Evolutionary conservation across 2,888 invertebrate species (phyloP).

Genomic region (Watsonalla binaria): DNA sequence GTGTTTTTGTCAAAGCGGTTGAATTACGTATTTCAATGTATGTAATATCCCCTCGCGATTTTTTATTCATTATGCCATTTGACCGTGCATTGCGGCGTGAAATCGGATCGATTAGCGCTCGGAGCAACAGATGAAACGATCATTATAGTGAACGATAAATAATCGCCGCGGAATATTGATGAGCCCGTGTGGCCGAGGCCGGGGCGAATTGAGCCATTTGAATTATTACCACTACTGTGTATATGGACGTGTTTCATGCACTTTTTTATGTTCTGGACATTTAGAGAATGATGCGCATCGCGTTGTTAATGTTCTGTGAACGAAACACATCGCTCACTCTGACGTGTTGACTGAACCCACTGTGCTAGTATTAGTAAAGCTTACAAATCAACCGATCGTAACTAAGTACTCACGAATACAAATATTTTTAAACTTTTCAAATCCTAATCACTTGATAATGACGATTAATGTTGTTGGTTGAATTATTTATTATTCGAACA

Average conservation of each 20-base stretch:
- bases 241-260: constrained; percentile 26
- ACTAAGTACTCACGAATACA: too few species aligned
- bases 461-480: too few species aligned
- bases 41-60: constrained; percentile 40
- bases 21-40: constrained; percentile 19
- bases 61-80: constrained; percentile 68
- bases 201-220: constrained; percentile 54
- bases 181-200: constrained; percentile 29
- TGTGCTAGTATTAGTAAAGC: neutral
- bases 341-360: too few species aligned
- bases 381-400: neutral
- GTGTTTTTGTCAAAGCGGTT: constrained; percentile 2
- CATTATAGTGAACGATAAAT: constrained; percentile 40
- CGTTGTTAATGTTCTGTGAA: constrained; percentile 1
- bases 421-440: too few species aligned
- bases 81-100: constrained; percentile 53
- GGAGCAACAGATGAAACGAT: constrained; percentile 46
- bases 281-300: constrained; percentile 2
- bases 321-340: neutral
- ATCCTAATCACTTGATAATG: too few species aligned
- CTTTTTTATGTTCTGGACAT: constrained; percentile 16
- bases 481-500: too few species aligned
- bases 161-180: constrained; percentile 35
- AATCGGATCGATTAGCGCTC: constrained; percentile 63
- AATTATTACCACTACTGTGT: constrained; percentile 49